Evolutionary conservation across 1,140 invertebrate species (phyloP), one percentile per base, ranked within the genome.

Genomic region (Cydia strobilella): DNA sequence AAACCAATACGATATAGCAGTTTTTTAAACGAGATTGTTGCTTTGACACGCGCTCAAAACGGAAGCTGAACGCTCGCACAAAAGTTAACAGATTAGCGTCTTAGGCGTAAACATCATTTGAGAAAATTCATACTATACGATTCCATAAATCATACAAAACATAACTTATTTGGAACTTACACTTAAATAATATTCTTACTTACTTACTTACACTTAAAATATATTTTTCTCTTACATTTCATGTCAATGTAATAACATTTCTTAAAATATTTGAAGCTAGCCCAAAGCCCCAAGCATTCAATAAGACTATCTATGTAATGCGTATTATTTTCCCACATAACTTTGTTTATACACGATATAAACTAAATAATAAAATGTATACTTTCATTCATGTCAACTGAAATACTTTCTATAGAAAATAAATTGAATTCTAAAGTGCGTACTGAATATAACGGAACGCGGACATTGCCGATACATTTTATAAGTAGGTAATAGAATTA

Each of bases 311-410:
- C 81, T 84, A 83, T 85, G 82, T 89, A 90, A 90, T 87, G 89
- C 89, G 89, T 88, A 89, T 90, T 69, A 85, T 86, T 90, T 90
- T 89, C 89, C 89, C 89, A 89, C 86, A 86, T 79, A 87, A 80
- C 80, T 90, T 85, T 86, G 86, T 75, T 75, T 65, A 35, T 59
- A 69, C 65, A 69, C 4, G 80, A 86, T 82, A 85, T 75, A 84
- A 85, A 77, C 77, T 84, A 80, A 79, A 75, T 76, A 76, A 78
- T 74, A 75, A 74, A 66, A 54, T 78, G 35, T 75, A 75, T 74
- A 75, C 63, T 79, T 76, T 75, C 75, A 74, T 72, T 73, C 35
- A 76, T 66, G 65, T 77, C 75, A 73, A 71, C 45, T 77, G 74
- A 62, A 42, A 27, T 76, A 48, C 75, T 65, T 72, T 62, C 35